These are phyloP conservation scores for Lindbergichthys nudifrons DNA, from an alignment of 2,797 vertebrate species.

Conservation along the genomic window DNA sequence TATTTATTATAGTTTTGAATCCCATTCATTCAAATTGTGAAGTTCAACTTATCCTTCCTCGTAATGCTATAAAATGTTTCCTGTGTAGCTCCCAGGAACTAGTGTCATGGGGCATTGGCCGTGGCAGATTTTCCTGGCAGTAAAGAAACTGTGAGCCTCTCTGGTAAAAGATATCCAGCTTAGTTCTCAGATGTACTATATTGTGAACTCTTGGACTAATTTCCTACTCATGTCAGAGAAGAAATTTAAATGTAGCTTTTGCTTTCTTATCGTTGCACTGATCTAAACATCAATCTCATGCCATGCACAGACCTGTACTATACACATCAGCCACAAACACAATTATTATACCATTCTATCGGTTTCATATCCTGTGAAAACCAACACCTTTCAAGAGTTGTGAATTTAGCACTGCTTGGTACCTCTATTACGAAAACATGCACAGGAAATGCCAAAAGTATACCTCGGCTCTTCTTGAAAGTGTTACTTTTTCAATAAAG, in stretches of 20 bases:
- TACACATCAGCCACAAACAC: not conserved
- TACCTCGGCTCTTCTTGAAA: not conserved
- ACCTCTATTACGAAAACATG: not conserved
- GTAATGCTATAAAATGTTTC: not conserved
- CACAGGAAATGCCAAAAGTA: not conserved
- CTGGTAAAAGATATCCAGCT: not conserved
- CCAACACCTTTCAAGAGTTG: too few relatives aligned
- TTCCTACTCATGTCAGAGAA: too few relatives aligned
- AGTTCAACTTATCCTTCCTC: not conserved
- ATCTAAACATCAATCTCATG: not conserved
- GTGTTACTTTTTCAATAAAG: not conserved
- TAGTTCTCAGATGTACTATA: not conserved
- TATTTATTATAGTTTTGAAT: not conserved
- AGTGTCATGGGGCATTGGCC: not conserved
- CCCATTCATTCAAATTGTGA: not conserved
- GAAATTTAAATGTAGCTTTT: not conserved
- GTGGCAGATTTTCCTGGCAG: not conserved
- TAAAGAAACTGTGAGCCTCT: not conserved
- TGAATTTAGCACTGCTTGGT: not conserved
- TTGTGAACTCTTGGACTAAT: not conserved
- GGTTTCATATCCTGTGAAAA: not conserved
- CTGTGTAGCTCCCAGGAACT: not conserved
- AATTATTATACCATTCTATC: not conserved
- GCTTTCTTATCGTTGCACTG: not conserved
- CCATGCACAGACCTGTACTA: fast-evolving